Base-by-base conservation (phyloP, 2,113 vertebrate genomes). In the Chaenogobius annularis region DNA sequence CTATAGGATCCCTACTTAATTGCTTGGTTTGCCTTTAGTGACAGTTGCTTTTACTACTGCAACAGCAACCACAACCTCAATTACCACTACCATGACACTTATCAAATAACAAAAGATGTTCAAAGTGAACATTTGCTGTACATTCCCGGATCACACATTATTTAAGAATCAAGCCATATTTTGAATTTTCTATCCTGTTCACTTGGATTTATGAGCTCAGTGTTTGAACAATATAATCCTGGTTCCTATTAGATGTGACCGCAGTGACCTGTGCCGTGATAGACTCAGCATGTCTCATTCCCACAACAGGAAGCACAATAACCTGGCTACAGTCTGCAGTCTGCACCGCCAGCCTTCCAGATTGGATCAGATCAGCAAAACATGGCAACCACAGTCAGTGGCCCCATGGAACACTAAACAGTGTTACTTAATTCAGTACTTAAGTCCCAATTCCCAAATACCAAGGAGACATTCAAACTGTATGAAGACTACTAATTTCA, bases 241-340 rank as follows among this genome's bases (percentile, higher is more conserved):
- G 88, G 72, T 92, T 92, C 77, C 84, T 85, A 91, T 92, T 90
- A 89, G 80, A 64, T 26, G 31, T 70, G 78, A 82, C 81, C 85
- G 37, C 79, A 77, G n/a, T 37, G 85, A 87, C 88, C 85, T 47
- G 65, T 4, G 1, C 79, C 67, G 76, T 62, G 55, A 84, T 83
- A 5, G 31, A 83, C 81, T 67, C 88, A 87, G 65, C 72, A 40
- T 73, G 73, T 85, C 84, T 79, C 35, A 72, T 70, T 87, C 75
- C 83, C 73, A 82, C 79, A 88, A 89, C 78, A 88, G 87, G 83
- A 90, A 88, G 88, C 80, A 70, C 86, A 73, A 72, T 85, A 80
- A 87, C 64, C 69, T 87, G 88, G 83, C 86, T 75, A 10, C 4
- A 0, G 58, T 65, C 13, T 47, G 74, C 74, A 0, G 54, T 62